These are phyloP conservation scores for Icerya purchasi DNA, from an alignment of 2,888 invertebrate species.

Conservation along the genomic window DNA sequence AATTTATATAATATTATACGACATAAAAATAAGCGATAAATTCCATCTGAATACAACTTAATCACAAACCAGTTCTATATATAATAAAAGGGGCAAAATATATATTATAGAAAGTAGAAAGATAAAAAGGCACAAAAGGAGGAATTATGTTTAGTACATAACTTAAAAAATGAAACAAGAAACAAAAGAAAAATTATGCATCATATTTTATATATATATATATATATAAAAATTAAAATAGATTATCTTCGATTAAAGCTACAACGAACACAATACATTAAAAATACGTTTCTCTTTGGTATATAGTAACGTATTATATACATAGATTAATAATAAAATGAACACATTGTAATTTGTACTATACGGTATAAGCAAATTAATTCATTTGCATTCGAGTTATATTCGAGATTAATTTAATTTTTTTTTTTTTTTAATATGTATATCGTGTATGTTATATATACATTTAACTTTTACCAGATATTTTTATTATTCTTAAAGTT, in stretches of 20 bases:
- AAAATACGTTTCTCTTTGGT: constrained; percentile 5
- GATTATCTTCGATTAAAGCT: constrained; percentile 7
- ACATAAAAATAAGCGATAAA: too few species aligned
- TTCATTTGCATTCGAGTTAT: too few species aligned
- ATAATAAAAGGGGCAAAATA: background rate
- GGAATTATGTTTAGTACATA: background rate
- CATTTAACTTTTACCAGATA: too few species aligned
- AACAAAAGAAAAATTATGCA: background rate
- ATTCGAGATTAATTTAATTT: too few species aligned
- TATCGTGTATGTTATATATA: too few species aligned
- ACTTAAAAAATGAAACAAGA: background rate
- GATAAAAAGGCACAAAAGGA: background rate
- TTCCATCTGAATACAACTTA: too few species aligned
- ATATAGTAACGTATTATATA: background rate
- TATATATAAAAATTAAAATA: background rate
- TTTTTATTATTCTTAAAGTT: too few species aligned
- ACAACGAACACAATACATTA: constrained; percentile 10
- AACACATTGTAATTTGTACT: background rate
- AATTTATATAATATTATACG: too few species aligned
- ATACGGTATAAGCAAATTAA: too few species aligned
- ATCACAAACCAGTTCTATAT: too few species aligned
- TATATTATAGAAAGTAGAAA: background rate
- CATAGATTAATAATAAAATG: background rate
- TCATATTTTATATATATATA: background rate
- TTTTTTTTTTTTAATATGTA: too few species aligned